Percentiles rank a stretch among this genome's conserved stretches.
These are phyloP conservation scores for Baccha elongata DNA, from an alignment of 2,888 invertebrate species.

Conservation along the genomic window DNA sequence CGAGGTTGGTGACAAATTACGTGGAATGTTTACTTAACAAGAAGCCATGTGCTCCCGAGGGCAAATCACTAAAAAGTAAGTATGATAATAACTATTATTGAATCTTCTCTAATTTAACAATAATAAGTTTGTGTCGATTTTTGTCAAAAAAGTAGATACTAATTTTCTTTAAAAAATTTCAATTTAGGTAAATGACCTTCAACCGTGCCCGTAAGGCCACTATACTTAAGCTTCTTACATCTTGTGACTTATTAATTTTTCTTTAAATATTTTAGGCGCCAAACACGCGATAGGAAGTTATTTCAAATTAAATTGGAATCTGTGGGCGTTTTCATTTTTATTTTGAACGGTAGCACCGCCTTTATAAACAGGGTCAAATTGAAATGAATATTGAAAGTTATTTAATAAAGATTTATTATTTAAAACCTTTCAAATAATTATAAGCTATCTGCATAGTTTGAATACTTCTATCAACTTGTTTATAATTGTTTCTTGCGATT, in stretches of 20 bases:
- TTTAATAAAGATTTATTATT: not conserved
- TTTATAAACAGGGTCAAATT: not conserved
- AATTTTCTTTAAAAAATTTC: not conserved
- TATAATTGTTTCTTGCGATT: too few species aligned
- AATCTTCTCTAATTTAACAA: conserved; percentile 3
- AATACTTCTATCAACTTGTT: too few species aligned
- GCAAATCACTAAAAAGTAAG: conserved; percentile 88
- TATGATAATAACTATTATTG: conserved; percentile 75
- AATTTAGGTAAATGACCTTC: conserved; percentile 36
- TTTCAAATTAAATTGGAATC: conserved; percentile 1
- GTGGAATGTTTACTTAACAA: conserved; percentile 87
- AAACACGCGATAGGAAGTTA: conserved; percentile 15
- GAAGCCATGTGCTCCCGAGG: conserved; percentile 89
- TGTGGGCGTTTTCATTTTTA: not conserved
- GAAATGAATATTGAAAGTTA: not conserved
- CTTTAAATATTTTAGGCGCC: not conserved
- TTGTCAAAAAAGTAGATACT: not conserved
- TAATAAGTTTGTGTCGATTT: not conserved
- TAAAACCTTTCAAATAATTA: not conserved
- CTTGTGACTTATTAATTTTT: conserved; percentile 2
- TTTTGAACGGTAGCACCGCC: not conserved
- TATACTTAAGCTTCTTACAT: not conserved
- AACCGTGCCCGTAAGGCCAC: not conserved
- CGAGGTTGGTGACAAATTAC: conserved; percentile 87
- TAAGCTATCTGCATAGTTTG: too few species aligned